Evolutionary conservation across 2,888 invertebrate species (phyloP).

Genomic region (Antitype chi): DNA sequence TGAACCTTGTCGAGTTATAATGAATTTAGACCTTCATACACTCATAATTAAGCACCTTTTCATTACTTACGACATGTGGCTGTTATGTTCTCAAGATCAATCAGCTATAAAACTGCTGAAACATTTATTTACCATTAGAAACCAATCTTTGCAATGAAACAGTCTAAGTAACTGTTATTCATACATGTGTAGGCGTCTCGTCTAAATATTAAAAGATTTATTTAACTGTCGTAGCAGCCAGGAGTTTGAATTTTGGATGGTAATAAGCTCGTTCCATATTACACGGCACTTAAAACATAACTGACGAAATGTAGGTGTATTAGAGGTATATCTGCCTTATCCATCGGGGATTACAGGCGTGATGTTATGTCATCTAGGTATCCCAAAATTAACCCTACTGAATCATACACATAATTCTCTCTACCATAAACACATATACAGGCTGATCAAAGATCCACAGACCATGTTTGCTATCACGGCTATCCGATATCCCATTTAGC

Average conservation of each 20-base stretch:
- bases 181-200: neutral
- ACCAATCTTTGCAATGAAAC: neutral
- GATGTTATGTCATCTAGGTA: neutral
- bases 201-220: neutral
- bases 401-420: conserved; percentile 20
- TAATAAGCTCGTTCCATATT: too few relatives aligned
- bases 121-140: neutral
- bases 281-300: neutral
- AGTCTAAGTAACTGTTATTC: neutral
- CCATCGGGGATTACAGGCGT: too few relatives aligned
- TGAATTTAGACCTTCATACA: too few relatives aligned
- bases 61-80: too few relatives aligned
- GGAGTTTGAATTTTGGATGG: neutral
- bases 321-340: neutral
- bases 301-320: neutral
- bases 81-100: neutral
- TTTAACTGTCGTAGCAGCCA: neutral
- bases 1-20: too few relatives aligned
- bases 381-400: neutral
- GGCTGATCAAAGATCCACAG: conserved; percentile 45
- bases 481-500: conserved; percentile 63
- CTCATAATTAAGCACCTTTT: too few relatives aligned
- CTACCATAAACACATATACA: conserved; percentile 26
- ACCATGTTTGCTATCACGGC: conserved; percentile 53
- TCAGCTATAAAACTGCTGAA: neutral